Percentiles rank a stretch among this genome's conserved stretches.
phyloP scores from a whole-genome alignment of 2,888 invertebrate genomes.

The Patella caerulea region DNA sequence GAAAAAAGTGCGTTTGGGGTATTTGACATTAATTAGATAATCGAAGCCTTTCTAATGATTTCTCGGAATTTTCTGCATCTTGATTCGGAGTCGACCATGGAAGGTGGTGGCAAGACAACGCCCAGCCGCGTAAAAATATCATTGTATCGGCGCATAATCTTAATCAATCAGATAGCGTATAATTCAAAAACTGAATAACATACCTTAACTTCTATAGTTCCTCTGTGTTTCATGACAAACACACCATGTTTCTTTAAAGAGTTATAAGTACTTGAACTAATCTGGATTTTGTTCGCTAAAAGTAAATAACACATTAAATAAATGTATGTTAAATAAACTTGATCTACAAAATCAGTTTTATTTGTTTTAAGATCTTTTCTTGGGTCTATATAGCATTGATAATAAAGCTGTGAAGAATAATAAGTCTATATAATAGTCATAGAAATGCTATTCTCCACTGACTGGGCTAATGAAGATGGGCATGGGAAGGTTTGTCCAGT shows the following conservation, averaged over 20 bases:
- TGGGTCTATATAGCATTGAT: background rate
- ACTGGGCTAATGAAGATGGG: too few species aligned
- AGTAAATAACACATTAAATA: background rate
- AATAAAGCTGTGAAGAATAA: background rate
- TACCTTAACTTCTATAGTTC: slow-evolving; percentile 34
- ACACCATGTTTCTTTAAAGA: slow-evolving; percentile 32
- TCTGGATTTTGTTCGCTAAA: slow-evolving; percentile 34
- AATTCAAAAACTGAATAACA: background rate
- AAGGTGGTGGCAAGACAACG: background rate
- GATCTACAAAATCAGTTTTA: too few species aligned
- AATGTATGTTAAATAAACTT: too few species aligned
- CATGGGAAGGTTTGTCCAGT: too few species aligned
- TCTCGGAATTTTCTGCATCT: background rate
- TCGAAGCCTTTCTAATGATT: too few species aligned
- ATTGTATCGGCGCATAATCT: too few species aligned
- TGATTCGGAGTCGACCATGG: background rate
- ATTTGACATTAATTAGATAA: too few species aligned
- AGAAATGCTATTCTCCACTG: background rate
- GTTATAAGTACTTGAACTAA: slow-evolving; percentile 33
- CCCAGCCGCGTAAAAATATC: too few species aligned
- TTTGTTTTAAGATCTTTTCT: too few species aligned
- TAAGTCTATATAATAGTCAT: background rate
- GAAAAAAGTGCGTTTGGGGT: background rate
- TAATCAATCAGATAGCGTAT: too few species aligned
- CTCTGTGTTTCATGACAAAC: slow-evolving; percentile 27